A percentile compares a stretch with the other conserved stretches of the same genome.
Evolutionary conservation across 2,797 vertebrate genomes (phyloP).

Genomic region (Chromobotia macracanthus): DNA sequence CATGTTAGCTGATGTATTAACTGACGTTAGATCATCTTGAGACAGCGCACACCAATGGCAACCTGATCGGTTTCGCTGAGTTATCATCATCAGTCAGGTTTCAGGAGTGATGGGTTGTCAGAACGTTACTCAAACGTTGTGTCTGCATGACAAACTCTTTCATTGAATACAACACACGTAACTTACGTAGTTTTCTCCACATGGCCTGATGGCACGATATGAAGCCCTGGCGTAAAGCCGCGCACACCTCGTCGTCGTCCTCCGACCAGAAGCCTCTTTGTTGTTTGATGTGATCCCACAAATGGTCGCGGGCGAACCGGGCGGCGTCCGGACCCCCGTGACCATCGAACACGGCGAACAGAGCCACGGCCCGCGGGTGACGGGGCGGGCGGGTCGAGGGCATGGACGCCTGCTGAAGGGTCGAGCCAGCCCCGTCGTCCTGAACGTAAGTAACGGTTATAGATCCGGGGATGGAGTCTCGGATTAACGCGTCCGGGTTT

Average conservation of each 20-base stretch:
- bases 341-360: constrained; percentile 93
- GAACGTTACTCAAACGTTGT: neutral
- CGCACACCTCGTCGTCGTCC: constrained; percentile 88
- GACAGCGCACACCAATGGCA: no score
- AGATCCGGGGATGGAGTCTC: constrained; percentile 35
- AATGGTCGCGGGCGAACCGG: constrained; percentile 87
- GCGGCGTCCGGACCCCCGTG: constrained; percentile 95
- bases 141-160: neutral
- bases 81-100: no score
- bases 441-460: constrained; percentile 9
- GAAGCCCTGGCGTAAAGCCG: constrained; percentile 92
- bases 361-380: constrained; percentile 81
- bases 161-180: neutral
- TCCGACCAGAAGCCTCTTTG: constrained; percentile 90
- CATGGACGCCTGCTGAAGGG: constrained; percentile 51
- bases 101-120: neutral
- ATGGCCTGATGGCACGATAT: constrained; percentile 94
- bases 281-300: constrained; percentile 92
- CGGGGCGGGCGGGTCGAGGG: constrained; percentile 46
- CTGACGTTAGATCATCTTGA: no score
- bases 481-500: constrained; percentile 15
- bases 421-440: constrained; percentile 24
- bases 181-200: constrained; percentile 98
- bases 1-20: no score
- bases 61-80: no score